A percentile compares a stretch with the other conserved stretches of the same genome.
Conservation (phyloP, 2,888 invertebrate species). For the Pandemis heparana region DNA sequence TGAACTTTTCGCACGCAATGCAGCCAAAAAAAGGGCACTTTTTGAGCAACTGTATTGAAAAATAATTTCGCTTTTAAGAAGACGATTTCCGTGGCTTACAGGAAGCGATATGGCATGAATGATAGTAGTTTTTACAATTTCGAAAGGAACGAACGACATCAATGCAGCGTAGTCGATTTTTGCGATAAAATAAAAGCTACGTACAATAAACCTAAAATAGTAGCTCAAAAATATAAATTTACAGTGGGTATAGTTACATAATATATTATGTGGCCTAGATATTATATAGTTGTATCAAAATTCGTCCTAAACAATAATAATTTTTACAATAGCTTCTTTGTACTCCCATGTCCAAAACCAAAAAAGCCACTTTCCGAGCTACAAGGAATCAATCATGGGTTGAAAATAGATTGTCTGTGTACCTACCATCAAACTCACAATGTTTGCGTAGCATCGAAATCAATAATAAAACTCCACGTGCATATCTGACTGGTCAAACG, state of each 20-base stretch:
- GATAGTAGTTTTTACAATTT: conserved; percentile 32
- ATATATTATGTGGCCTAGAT: too few relatives aligned
- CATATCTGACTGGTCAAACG: conserved; percentile 57
- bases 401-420: background rate
- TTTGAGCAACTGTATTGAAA: too few relatives aligned
- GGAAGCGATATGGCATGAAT: conserved; percentile 40
- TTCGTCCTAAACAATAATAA: too few relatives aligned
- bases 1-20: too few relatives aligned
- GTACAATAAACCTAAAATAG: too few relatives aligned
- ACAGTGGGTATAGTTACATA: too few relatives aligned
- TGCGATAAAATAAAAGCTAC: background rate
- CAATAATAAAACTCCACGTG: conserved; percentile 69
- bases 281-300: too few relatives aligned
- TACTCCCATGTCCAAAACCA: too few relatives aligned
- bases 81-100: conserved; percentile 26
- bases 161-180: conserved; percentile 9
- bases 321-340: background rate
- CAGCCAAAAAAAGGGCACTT: too few relatives aligned
- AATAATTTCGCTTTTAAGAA: conserved; percentile 48
- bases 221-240: background rate
- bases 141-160: background rate
- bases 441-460: conserved; percentile 14
- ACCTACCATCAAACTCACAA: background rate
- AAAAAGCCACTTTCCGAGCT: background rate
- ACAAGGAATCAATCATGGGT: background rate